Conservation (phyloP, 2,113 vertebrate genomes). For the Atlantisia rogersi region DNA sequence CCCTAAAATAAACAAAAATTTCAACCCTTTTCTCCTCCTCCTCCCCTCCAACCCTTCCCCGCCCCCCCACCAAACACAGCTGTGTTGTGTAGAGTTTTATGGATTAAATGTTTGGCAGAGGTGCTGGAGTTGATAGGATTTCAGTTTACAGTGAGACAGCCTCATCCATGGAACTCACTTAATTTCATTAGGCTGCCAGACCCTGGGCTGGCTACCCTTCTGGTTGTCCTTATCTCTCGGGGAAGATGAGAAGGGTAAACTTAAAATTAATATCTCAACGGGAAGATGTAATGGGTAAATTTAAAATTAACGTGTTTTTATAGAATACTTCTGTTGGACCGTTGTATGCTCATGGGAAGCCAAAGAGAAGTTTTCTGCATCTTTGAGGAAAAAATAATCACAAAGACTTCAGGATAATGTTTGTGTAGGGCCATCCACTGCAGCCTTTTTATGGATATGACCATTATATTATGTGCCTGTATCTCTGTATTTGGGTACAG, state of each 20-base stretch:
- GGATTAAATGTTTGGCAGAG: slow-evolving; percentile 52
- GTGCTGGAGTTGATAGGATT: slow-evolving; percentile 32
- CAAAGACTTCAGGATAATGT: not conserved
- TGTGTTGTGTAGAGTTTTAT: slow-evolving; percentile 41
- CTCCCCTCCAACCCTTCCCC: accelerated
- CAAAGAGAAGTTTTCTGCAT: not conserved
- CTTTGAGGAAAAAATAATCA: not conserved
- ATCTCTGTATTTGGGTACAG: not conserved
- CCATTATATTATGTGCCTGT: not conserved
- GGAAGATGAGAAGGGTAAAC: not conserved
- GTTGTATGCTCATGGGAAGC: not conserved
- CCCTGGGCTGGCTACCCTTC: not conserved
- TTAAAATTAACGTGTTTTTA: not conserved
- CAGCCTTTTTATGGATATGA: not conserved
- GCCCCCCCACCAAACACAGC: not conserved
- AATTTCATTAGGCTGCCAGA: slow-evolving; percentile 13
- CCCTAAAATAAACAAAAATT: not conserved
- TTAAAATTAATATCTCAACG: not conserved
- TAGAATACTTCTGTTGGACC: accelerated
- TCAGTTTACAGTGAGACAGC: slow-evolving; percentile 2
- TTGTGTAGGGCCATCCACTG: not conserved
- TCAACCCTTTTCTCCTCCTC: accelerated
- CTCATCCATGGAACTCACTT: slow-evolving; percentile 1
- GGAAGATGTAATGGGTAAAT: not conserved
- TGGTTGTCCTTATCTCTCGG: not conserved